Percentiles rank a stretch among this genome's conserved stretches.
These are phyloP conservation scores for Apostichopus parvimensis DNA, from an alignment of 35 echinoderm and acorn worm genomes.

Conservation along the genomic window DNA sequence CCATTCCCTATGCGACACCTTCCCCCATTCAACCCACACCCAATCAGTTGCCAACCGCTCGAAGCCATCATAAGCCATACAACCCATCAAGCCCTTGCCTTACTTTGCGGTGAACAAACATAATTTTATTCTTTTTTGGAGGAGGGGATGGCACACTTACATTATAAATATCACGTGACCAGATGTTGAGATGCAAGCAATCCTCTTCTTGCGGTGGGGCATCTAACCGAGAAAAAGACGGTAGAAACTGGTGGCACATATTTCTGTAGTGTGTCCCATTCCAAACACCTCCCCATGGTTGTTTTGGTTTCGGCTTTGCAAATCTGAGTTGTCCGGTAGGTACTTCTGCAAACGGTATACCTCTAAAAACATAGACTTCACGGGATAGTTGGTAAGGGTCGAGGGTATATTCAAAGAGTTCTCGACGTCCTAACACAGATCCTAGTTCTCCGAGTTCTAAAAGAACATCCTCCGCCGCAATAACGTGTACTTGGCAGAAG, in stretches of 20 bases:
- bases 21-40: background rate
- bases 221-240: background rate
- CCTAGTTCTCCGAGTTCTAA: constrained; percentile 33
- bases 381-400: constrained; percentile 6
- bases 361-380: constrained; percentile 42
- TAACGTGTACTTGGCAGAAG: too few relatives aligned
- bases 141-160: constrained; percentile 30
- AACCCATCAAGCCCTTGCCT: too few relatives aligned
- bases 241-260: constrained; percentile 33
- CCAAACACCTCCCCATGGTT: constrained; percentile 51
- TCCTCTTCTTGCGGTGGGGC: constrained; percentile 67
- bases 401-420: constrained; percentile 6
- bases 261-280: constrained; percentile 55
- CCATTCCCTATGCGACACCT: background rate
- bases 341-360: constrained; percentile 83
- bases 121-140: too few relatives aligned
- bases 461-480: background rate
- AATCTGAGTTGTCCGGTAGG: constrained; percentile 74
- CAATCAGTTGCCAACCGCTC: background rate
- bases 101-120: too few relatives aligned
- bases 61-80: too few relatives aligned
- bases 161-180: constrained; percentile 60
- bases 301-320: constrained; percentile 60
- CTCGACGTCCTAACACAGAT: background rate
- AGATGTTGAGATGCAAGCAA: constrained; percentile 85